Conservation (phyloP, 2,113 vertebrate genomes). For the Callipepla californica region DNA sequence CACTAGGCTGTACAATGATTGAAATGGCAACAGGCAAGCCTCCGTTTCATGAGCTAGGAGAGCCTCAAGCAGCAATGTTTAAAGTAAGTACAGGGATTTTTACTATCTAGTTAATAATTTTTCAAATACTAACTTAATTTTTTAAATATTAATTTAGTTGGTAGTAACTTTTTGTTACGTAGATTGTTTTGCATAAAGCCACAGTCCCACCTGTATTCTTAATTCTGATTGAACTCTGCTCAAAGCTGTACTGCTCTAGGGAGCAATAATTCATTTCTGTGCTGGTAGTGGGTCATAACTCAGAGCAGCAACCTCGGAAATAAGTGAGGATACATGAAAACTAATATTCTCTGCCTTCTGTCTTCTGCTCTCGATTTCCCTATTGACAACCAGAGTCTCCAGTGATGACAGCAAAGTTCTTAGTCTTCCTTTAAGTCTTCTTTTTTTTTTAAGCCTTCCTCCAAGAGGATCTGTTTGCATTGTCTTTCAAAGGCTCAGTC, state of each 20-base stretch:
- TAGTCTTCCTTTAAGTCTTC: not conserved
- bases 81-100: slow-evolving; percentile 72
- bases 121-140: not conserved
- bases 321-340: not conserved
- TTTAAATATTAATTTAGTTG: not conserved
- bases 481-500: not conserved
- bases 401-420: not conserved
- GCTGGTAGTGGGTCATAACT: slow-evolving; percentile 22
- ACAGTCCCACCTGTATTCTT: not conserved
- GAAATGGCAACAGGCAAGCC: slow-evolving; percentile 87
- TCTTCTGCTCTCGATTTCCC: not conserved
- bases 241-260: not conserved
- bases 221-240: not conserved
- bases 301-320: slow-evolving; percentile 18
- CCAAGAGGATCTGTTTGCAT: not conserved
- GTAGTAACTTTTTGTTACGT: not conserved
- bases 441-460: not conserved
- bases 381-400: not conserved
- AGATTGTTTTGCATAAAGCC: not conserved
- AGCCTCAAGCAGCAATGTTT: slow-evolving; percentile 83
- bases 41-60: slow-evolving; percentile 81
- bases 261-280: slow-evolving; percentile 5
- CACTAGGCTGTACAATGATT: slow-evolving; percentile 85
- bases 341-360: not conserved
- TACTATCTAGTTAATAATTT: not conserved